Evolutionary conservation across 2,113 vertebrate genomes (phyloP).

Genomic region (Hypocryptadius cinnamomeus): DNA sequence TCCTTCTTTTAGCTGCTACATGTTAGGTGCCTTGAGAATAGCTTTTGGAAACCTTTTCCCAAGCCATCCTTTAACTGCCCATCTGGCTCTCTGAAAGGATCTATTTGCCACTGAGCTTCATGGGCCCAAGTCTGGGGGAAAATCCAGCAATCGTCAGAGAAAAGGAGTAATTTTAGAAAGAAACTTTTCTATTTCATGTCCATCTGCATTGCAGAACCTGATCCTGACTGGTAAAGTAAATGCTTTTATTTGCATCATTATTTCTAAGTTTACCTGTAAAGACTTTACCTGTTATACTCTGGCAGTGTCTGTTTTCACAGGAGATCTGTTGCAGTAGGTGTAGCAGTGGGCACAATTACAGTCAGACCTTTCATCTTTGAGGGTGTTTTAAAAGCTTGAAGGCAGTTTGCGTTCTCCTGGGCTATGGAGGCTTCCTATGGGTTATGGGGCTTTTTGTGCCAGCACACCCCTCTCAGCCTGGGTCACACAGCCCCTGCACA

Average conservation of each 20-base stretch:
- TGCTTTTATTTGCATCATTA: neutral
- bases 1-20: neutral
- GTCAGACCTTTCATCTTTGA: neutral
- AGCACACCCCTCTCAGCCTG: rapidly evolving
- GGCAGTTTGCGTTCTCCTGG: neutral
- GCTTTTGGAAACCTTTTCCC: neutral
- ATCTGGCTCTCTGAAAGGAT: neutral
- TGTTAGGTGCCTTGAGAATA: neutral
- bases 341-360: neutral
- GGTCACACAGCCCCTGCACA: neutral
- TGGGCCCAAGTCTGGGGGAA: neutral
- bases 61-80: neutral
- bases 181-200: neutral
- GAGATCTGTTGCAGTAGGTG: neutral
- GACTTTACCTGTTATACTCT: neutral
- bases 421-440: neutral
- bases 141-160: neutral
- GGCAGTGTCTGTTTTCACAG: neutral
- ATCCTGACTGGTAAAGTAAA: neutral
- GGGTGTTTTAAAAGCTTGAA: neutral
- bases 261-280: neutral
- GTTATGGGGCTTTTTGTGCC: neutral
- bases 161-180: neutral
- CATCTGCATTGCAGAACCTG: neutral
- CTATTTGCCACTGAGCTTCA: neutral